Evolutionary conservation across 2,888 invertebrate genomes (phyloP).

Genomic region (Ichneumoninae sp.): DNA sequence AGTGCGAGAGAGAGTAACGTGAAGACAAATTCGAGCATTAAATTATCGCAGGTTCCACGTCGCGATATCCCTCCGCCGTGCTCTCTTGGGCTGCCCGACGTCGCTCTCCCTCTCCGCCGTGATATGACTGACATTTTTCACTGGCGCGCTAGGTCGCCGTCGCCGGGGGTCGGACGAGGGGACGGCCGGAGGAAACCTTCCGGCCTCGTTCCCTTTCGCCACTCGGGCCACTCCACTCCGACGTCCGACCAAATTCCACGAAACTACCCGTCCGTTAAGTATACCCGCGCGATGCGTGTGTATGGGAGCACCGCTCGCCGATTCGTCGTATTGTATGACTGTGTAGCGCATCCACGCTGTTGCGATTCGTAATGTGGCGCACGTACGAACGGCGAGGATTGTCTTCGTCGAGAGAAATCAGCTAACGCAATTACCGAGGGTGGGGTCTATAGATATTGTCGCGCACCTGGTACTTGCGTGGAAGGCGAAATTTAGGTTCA

Average conservation of each 20-base stretch:
- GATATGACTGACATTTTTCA: constrained; percentile 70
- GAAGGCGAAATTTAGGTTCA: constrained; percentile 2
- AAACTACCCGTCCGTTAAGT: constrained; percentile 58
- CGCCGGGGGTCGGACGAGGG: background rate
- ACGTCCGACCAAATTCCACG: constrained; percentile 51
- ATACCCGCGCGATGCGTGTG: constrained; percentile 3
- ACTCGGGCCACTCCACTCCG: constrained; percentile 22
- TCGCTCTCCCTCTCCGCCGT: constrained; percentile 55
- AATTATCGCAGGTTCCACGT: constrained; percentile 68
- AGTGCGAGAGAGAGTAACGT: constrained; percentile 53
- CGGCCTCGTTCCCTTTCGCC: constrained; percentile 22
- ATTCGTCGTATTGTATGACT: background rate
- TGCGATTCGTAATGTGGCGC: constrained; percentile 53
- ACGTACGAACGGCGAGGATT: constrained; percentile 54
- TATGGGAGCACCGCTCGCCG: background rate
- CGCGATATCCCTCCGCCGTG: constrained; percentile 58
- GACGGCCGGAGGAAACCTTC: background rate
- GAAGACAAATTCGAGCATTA: constrained; percentile 69
- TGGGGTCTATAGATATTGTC: constrained; percentile 18
- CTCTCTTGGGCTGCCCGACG: constrained; percentile 44
- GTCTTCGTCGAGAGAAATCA: constrained; percentile 56
- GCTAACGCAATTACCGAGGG: constrained; percentile 54
- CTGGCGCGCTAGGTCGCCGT: constrained; percentile 55
- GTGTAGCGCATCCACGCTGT: constrained; percentile 7
- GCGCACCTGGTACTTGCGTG: constrained; percentile 18